phyloP scores from a whole-genome alignment of 2,888 invertebrate genomes.

The Tanypteryx hageni region DNA sequence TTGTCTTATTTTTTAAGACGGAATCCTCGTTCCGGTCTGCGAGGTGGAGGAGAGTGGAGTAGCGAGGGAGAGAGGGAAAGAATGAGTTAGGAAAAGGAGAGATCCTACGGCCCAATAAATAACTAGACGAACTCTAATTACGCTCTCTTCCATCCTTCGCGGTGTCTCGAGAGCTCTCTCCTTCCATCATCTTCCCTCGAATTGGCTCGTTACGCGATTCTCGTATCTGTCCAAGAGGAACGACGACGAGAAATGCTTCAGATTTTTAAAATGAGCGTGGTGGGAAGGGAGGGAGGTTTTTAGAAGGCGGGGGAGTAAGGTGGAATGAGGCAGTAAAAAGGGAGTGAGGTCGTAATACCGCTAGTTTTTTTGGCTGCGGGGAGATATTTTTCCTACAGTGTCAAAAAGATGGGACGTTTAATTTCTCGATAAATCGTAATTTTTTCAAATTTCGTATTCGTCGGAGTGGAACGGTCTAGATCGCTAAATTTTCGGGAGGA shows the following conservation, averaged over 20 bases:
- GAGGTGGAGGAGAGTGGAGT: neutral
- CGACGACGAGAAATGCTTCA: neutral
- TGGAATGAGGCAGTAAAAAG: neutral
- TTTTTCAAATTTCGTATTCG: neutral
- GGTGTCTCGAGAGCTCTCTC: neutral
- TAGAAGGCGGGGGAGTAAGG: neutral
- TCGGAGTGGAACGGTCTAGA: neutral
- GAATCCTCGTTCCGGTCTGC: conserved; percentile 30
- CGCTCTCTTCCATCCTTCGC: neutral
- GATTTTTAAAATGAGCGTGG: neutral
- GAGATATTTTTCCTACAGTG: neutral
- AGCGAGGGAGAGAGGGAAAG: too few species aligned
- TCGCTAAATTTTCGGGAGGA: neutral
- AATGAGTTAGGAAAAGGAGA: neutral
- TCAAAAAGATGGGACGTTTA: neutral
- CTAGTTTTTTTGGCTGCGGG: too few species aligned
- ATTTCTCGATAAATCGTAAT: neutral
- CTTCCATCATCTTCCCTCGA: neutral
- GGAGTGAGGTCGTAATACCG: neutral
- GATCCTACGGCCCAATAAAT: conserved; percentile 27
- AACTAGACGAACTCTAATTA: conserved; percentile 55
- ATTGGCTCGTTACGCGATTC: conserved; percentile 24
- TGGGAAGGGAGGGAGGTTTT: neutral
- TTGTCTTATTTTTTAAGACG: conserved; percentile 50
- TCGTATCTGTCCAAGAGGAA: conserved; percentile 24